phyloP scores from a whole-genome alignment of 2,797 vertebrate genomes.

The Aldrovandia affinis region DNA sequence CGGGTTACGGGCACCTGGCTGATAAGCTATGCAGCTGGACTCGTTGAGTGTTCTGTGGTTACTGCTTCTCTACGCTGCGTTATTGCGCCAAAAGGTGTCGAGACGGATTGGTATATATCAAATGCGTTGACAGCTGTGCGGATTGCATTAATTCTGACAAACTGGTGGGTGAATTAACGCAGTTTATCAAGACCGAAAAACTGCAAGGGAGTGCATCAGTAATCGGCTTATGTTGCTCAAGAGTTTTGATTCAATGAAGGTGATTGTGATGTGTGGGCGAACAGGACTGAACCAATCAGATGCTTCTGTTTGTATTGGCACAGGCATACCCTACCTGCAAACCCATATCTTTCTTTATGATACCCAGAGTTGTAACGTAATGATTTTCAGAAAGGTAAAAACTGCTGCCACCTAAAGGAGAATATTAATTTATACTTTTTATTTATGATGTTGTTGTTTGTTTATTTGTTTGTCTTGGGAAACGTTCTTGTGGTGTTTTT shows the following conservation, averaged over 20 bases:
- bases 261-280: neutral
- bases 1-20: too few species aligned
- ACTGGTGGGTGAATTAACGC: neutral
- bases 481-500: neutral
- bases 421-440: neutral
- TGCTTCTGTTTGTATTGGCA: neutral
- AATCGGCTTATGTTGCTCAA: neutral
- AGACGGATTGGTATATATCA: too few species aligned
- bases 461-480: neutral
- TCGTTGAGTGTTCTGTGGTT: too few species aligned
- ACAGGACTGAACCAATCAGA: neutral
- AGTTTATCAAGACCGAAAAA: neutral
- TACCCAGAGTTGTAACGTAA: neutral
- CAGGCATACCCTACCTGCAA: neutral
- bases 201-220: neutral
- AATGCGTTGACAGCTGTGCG: neutral
- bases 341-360: neutral
- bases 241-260: neutral
- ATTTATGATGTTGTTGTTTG: neutral
- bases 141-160: neutral
- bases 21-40: too few species aligned
- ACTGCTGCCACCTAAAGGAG: constrained; percentile 31
- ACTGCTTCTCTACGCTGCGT: neutral
- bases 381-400: neutral
- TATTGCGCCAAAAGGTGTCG: neutral